Conservation (phyloP, 92 coral and sea anemone genomes). For the Epizoanthus fatuus region DNA sequence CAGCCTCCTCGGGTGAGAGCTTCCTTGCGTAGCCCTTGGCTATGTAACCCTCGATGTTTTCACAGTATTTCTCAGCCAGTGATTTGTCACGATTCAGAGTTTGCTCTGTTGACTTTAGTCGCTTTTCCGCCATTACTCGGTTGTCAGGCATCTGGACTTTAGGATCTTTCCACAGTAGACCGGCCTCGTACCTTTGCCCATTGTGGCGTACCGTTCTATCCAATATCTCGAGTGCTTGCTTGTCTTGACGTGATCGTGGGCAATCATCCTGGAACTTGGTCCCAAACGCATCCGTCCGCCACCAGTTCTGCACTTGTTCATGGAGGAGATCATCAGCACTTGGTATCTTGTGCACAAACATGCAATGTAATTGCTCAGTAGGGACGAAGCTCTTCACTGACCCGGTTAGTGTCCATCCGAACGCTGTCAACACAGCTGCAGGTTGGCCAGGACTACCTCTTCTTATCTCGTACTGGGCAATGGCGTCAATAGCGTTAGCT, state of each 20-base stretch:
- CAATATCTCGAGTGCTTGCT: constrained; percentile 52
- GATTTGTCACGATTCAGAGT: constrained; percentile 53
- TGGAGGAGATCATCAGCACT: constrained; percentile 47
- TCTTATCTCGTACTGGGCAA: constrained; percentile 30
- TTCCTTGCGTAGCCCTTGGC: constrained; percentile 59
- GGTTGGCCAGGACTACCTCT: constrained; percentile 14
- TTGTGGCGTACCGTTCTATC: constrained; percentile 44
- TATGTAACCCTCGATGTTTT: constrained; percentile 57
- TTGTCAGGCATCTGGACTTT: constrained; percentile 64
- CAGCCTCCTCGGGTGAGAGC: constrained; percentile 55
- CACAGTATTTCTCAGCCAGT: constrained; percentile 63
- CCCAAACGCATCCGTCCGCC: constrained; percentile 74
- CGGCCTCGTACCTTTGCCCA: constrained; percentile 59
- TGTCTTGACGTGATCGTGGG: constrained; percentile 59
- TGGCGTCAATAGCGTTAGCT: constrained; percentile 13
- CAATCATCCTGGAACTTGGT: constrained; percentile 45
- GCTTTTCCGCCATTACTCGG: constrained; percentile 59
- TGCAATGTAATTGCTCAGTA: constrained; percentile 35
- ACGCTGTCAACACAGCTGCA: constrained; percentile 44
- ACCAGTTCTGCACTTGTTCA: constrained; percentile 60
- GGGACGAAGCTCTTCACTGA: constrained; percentile 48
- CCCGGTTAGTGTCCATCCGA: constrained; percentile 80
- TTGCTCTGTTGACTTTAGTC: constrained; percentile 62
- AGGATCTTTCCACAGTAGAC: constrained; percentile 67
- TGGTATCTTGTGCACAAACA: constrained; percentile 52